These are phyloP conservation scores for Sycophaga agraensis DNA, from an alignment of 1,140 invertebrate species.

Conservation along the genomic window DNA sequence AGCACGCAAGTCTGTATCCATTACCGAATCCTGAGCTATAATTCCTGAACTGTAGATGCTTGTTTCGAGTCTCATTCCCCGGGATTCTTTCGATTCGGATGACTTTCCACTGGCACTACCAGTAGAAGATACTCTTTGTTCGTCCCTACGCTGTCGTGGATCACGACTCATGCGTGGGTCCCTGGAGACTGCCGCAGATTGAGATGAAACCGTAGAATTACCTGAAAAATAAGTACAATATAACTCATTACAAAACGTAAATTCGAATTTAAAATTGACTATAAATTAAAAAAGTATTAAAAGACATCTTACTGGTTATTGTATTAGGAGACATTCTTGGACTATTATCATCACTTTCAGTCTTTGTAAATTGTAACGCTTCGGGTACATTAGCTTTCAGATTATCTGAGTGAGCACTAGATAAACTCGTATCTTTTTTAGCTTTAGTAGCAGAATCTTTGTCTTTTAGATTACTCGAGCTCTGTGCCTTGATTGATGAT, in stretches of 20 bases:
- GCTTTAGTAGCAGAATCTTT: conserved; percentile 1
- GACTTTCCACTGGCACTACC: background rate
- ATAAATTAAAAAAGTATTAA: background rate
- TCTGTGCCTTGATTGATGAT: conserved; percentile 64
- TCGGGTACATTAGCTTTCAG: background rate
- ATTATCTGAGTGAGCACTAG: conserved; percentile 2
- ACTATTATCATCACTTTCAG: conserved; percentile 21
- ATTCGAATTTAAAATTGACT: background rate
- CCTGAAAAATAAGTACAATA: background rate
- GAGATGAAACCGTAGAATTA: background rate
- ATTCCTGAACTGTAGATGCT: conserved; percentile 56
- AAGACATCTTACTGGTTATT: conserved; percentile 1
- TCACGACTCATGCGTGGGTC: conserved; percentile 48
- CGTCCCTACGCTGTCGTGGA: conserved; percentile 30
- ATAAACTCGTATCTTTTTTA: background rate
- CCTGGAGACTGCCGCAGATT: conserved; percentile 31
- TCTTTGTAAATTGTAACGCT: conserved; percentile 2
- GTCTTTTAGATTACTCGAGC: conserved; percentile 24
- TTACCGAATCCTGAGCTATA: conserved; percentile 42
- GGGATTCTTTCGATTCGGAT: conserved; percentile 39
- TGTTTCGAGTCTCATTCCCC: conserved; percentile 43
- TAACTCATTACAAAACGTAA: no score
- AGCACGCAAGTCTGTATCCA: conserved; percentile 51
- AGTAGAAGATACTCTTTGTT: conserved; percentile 34
- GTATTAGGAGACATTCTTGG: conserved; percentile 5